phyloP scores from a whole-genome alignment of 2,113 vertebrate genomes.

The Polyodon spathula region DNA sequence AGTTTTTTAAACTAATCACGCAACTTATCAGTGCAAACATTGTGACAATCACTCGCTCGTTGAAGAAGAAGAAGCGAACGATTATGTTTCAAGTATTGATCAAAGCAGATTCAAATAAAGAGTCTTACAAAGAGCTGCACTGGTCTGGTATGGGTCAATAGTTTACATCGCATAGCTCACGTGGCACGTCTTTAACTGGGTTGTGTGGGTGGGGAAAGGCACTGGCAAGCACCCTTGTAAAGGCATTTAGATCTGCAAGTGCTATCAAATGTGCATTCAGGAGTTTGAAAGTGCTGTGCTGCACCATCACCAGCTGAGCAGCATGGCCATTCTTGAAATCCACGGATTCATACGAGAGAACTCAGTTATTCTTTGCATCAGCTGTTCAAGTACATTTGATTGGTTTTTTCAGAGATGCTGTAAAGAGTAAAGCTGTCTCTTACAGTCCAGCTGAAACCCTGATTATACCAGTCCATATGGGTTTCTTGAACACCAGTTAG shows the following conservation, averaged over 20 bases:
- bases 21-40: conserved; percentile 99
- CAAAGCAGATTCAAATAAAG: conserved; percentile 55
- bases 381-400: conserved; percentile 19
- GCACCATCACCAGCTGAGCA: conserved; percentile 52
- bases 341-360: conserved; percentile 23
- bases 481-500: neutral
- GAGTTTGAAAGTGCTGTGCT: conserved; percentile 76
- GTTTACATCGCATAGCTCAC: conserved; percentile 98
- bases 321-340: conserved; percentile 43
- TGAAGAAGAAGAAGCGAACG: conserved; percentile 94
- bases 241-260: conserved; percentile 90
- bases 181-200: conserved; percentile 78
- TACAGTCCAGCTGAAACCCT: neutral
- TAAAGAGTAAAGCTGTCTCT: neutral
- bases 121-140: conserved; percentile 74
- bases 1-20: conserved; percentile 87
- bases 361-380: conserved; percentile 17
- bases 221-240: conserved; percentile 75
- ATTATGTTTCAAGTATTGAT: conserved; percentile 99
- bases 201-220: conserved; percentile 59
- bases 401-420: too few species aligned
- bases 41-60: conserved; percentile 97
- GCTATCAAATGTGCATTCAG: conserved; percentile 82
- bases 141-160: conserved; percentile 76
- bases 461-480: neutral